Conservation (phyloP, 2,113 vertebrate species). For the Dasypus novemcinctus region DNA sequence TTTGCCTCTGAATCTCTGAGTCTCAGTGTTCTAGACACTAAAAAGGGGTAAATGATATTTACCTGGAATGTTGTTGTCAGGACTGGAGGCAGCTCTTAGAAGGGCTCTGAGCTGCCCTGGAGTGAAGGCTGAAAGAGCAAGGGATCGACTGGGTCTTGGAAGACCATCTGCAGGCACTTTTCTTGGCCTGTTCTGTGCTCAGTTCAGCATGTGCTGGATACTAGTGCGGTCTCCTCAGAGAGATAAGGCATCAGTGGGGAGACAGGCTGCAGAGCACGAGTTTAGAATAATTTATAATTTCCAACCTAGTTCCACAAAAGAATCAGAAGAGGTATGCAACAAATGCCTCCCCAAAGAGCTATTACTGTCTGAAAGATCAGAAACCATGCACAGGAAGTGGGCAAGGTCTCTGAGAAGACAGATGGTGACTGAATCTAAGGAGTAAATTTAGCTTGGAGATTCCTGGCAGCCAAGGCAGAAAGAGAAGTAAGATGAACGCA, state of each 20-base stretch:
- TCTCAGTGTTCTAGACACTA: background rate
- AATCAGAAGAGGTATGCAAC: background rate
- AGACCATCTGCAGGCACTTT: background rate
- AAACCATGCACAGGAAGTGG: background rate
- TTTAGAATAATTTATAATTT: constrained; percentile 51
- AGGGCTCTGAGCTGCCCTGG: background rate
- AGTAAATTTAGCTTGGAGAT: constrained; percentile 17
- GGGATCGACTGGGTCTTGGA: background rate
- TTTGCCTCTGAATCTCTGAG: constrained; percentile 34
- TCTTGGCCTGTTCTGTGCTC: background rate
- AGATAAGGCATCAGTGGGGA: background rate
- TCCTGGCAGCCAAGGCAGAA: constrained; percentile 37
- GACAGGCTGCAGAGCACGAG: background rate
- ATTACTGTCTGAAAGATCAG: background rate
- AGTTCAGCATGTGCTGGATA: background rate
- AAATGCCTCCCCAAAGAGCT: background rate
- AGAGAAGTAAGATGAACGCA: background rate
- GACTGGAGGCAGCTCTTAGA: background rate
- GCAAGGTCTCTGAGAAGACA: background rate
- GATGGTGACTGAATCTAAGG: background rate
- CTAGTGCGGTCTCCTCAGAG: background rate
- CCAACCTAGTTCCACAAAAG: constrained; percentile 21
- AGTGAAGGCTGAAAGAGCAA: background rate
- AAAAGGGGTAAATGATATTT: background rate
- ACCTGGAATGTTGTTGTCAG: background rate